Evolutionary conservation across 2,888 invertebrate genomes (phyloP), one percentile per base, ranked within the genome.

Genomic region (Crepidodera aurea): DNA sequence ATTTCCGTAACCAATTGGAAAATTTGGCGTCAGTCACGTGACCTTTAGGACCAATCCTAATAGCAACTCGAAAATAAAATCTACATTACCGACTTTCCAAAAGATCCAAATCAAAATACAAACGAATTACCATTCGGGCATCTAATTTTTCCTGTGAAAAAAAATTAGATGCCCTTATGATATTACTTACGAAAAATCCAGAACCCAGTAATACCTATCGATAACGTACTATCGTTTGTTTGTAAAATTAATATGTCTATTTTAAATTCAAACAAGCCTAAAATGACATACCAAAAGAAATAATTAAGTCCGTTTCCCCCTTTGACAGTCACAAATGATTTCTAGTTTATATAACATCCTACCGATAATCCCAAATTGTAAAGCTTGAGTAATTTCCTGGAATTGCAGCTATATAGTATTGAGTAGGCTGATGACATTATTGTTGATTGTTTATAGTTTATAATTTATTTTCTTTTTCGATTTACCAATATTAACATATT

Each of bases 301-400:
- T 62, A 62, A 57, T 57, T 57, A 57, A 57, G 48, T 19, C 51
- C 51, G 32, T 61, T 61, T 37, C 51, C 32, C 40, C 53, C 51
- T 56, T 40, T 46, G 56, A 61, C 56, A 61, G 56, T 51, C 56
- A 56, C 61, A 61, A 61, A 61, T 61, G 56, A 62, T 62, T 62
- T 56, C 61, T 51, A 57, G 61, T 56, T 56, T 42, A 37, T 56
- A 51, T 61, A 56, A 42, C 32, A 50, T 56, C 51, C 40, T 50
- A 32, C 18, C 48, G 42, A 53, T 62, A 54, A 58, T 48, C 58
- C 48, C 22, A 51, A 57, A 58, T 58, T 40, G 40, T 58, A 58
- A 58, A 44, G 46, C 46, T 51, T 53, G 46, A 54, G 48, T 58
- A 51, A 61, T 62, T 58, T 51, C 58, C 54, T 62, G 54, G 22